Base-by-base conservation (phyloP, 2,797 vertebrate genomes). In the Eutrigla gurnardus region DNA sequence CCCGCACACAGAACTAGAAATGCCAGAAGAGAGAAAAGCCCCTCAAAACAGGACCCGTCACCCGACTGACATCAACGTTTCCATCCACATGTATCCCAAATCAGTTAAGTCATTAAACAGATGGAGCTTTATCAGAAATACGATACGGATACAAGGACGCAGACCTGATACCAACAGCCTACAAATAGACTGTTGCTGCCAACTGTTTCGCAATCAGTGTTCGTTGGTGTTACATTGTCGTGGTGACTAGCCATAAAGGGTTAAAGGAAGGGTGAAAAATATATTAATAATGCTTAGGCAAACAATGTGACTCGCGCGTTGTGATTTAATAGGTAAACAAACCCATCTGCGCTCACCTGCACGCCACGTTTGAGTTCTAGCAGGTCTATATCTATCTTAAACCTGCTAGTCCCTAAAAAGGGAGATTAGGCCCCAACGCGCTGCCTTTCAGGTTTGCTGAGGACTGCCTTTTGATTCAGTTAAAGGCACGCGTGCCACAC, bases 1-100 rank as follows among this genome's bases (percentile, higher is more conserved):
- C 37, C 17, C 50, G 58, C 75, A 33, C 78, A 71, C 7, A 86
- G 81, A 86, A 14, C 52, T 65, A 63, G 4, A 83, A 0, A 3
- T 0, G 4, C 60, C n/a, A 79, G 85, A 82, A 49, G 10, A 37
- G 35, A 37, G 0, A 17, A 0, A 5, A 1, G 10, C 4, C 18
- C 8, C 17, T 7, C 11, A 7, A 47, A 37, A 17, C 1, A 7
- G 43, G 25, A 25, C 25, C 25, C 25, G 25, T 25, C 25, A 2
- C 2, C 17, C 17, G 2, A 12, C 12, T 4, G 4, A 2, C 36
- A 3, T 12, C 4, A 12, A 9, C 12, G 1, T 3, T 6, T 14
- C 2, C 1, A 14, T 10, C 6, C n/a, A 43, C 7, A 49, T 62
- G 1, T 3, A 10, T 9, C 0, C 0, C 25, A 45, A 53, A 10